Evolutionary conservation across 53 echinoderm and acorn worm genomes (phyloP), one percentile per base, ranked within the genome.

Genomic region (Actinopyga echinites): DNA sequence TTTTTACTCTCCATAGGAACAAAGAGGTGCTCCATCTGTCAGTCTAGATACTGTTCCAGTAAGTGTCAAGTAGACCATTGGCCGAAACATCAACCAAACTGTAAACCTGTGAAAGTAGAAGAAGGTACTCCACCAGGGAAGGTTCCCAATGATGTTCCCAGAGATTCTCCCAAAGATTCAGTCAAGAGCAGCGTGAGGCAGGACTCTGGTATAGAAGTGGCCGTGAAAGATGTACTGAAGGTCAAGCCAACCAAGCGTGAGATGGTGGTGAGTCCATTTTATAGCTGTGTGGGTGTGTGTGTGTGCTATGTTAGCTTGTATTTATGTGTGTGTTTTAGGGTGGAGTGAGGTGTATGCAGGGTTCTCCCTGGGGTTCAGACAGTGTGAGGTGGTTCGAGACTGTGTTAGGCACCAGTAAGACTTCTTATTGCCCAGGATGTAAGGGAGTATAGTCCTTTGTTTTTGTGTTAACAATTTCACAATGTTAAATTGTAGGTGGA

Each of bases 51-150:
- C 71, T 71, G 71, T 22, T 71, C 71, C 12, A 40, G 23, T 40
- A 30, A 71, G 21, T 71, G 71, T 44, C 71, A 71, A 24, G 24
- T 23, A 25, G 71, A 71, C 71, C 71, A 71, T 11, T 71, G 71
- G 71, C 42, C 71, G 0, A 71, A 44, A 28, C 71, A 71, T 40
- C 71, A 71, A 15, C 38, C 40, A 22, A 44, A 71, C 6, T 71
- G 71, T 71, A 71, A 71, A 34, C 40, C 40, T 26, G 34, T 40
- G 10, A 71, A 71, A 26, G 45, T 42, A 1, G 71, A 71, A 30
- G 29, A 63, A 12, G 42, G 23, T 4, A 26, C 44, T 0, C 42
- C 40, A 40, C 49, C 49, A 15, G 49, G 49, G 17, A 71, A 71
- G 44, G 71, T 44, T 2, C 20, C 71, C 24, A 71, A 44, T 21